phyloP scores from a whole-genome alignment of 2,113 vertebrate species.

The Pantherophis guttatus region DNA sequence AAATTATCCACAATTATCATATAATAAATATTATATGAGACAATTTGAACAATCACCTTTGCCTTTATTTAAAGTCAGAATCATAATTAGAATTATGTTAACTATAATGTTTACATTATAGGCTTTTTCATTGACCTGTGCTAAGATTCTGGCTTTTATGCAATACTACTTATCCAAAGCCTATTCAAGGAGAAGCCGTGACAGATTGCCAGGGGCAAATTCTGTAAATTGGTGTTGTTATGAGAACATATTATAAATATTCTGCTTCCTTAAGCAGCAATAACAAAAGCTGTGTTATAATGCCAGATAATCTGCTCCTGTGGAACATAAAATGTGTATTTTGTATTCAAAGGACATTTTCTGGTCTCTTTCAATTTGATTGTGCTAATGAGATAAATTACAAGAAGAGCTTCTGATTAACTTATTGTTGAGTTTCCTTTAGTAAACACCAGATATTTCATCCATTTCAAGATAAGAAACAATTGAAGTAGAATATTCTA shows the following conservation, averaged over 20 bases:
- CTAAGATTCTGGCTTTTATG: slow-evolving; percentile 29
- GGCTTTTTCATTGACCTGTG: background rate
- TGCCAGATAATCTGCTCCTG: slow-evolving; percentile 7
- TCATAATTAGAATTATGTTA: background rate
- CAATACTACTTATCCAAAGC: slow-evolving; percentile 24
- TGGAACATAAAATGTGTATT: slow-evolving; percentile 22
- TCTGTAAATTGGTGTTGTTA: slow-evolving; percentile 34
- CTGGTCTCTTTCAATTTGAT: slow-evolving; percentile 26
- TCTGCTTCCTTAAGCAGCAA: slow-evolving; percentile 40
- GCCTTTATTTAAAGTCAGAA: background rate
- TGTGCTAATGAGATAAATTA: slow-evolving; percentile 14
- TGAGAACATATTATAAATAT: slow-evolving; percentile 39
- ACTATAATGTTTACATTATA: background rate
- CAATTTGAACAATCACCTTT: background rate
- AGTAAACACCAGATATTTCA: background rate
- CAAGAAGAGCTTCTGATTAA: slow-evolving; percentile 17
- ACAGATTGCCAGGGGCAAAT: slow-evolving; percentile 35
- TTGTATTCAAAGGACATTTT: slow-evolving; percentile 18
- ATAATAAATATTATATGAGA: background rate
- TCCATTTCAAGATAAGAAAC: background rate
- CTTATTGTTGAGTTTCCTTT: background rate
- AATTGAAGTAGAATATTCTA: background rate
- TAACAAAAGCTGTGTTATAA: slow-evolving; percentile 17
- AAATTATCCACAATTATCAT: slow-evolving; percentile 15
- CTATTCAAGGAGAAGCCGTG: slow-evolving; percentile 40